Conservation (phyloP, 2,113 vertebrate genomes). For the Blennius ocellaris region DNA sequence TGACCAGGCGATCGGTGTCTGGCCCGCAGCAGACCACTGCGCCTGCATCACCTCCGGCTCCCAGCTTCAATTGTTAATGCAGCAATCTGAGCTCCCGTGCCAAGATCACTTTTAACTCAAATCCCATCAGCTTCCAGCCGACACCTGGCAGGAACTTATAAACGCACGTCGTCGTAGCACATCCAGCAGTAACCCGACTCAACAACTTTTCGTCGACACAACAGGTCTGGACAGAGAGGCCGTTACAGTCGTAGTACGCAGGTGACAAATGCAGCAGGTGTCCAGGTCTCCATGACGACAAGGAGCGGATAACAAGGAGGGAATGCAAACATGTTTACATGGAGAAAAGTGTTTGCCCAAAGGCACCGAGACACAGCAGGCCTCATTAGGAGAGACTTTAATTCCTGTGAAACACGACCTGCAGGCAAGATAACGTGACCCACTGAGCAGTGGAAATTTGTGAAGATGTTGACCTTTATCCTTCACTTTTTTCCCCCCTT, state of each 20-base stretch:
- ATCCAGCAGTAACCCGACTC: conserved; percentile 13
- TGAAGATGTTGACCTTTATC: neutral
- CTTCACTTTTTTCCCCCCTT: neutral
- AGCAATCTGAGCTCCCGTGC: conserved; percentile 60
- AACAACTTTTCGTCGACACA: neutral
- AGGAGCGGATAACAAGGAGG: conserved; percentile 43
- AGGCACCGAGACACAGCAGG: conserved; percentile 44
- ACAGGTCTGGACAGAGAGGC: conserved; percentile 14
- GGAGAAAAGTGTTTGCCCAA: conserved; percentile 55
- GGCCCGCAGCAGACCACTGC: conserved; percentile 52
- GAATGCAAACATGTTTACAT: conserved; percentile 78
- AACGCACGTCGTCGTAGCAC: neutral
- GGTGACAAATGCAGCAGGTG: conserved; percentile 51
- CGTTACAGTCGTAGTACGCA: conserved; percentile 1
- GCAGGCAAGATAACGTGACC: conserved; percentile 18
- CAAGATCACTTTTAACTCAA: conserved; percentile 55
- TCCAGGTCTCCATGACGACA: conserved; percentile 60
- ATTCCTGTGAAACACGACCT: conserved; percentile 30
- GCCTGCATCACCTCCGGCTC: conserved; percentile 38
- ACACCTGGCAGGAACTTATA: neutral
- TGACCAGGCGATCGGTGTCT: conserved; percentile 66
- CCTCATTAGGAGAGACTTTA: conserved; percentile 50
- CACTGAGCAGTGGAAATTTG: no score
- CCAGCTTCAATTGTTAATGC: conserved; percentile 44
- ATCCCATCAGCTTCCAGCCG: conserved; percentile 9